Base-by-base conservation (phyloP, 2,797 vertebrate species). In the Steatocranus sp. region DNA sequence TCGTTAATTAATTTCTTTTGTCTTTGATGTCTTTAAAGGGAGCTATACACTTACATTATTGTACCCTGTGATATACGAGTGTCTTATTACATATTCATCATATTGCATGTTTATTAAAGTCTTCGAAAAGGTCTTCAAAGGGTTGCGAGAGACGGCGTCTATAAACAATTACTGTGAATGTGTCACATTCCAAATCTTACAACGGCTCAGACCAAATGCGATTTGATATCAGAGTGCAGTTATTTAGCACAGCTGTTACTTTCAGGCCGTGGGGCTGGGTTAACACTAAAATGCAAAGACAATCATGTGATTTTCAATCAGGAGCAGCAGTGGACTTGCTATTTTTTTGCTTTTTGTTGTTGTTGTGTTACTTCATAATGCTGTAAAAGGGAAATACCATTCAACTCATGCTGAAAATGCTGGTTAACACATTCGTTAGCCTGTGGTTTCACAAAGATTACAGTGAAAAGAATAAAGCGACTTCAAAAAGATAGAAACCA, bases 391-490 rank as follows among this genome's bases (percentile, higher is more conserved):
- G 91, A 92, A 82, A 91, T 8, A 77, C 56, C 20, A 43, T 82
- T 86, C 17, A 58, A 49, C 58, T 89, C 80, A 82, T 81, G 80
- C 87, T 85, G 30, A 76, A 88, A 91, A 91, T 89, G 88, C 89
- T 92, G 90, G 87, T 86, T 86, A 83, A 84, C 79, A 81, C 23
- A 14, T 53, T 43, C 83, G 80, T 80, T 84, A 84, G 79, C 77
- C 76, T 93, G 85, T 91, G 86, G 81, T 90, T 90, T 89, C 17
- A 80, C 68, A 61, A 76, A n/a, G 76, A 85, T 80, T 82, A 88
- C 58, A 83, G 41, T 80, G 75, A 90, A 89, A 91, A 90, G 30
- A 95, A 92, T 93, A 94, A 93, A 94, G 84, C 82, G 81, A 90
- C 78, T 93, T 92, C 83, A 89, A 91, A 84, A 83, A 48, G 23